phyloP scores from a whole-genome alignment of 1,140 invertebrate genomes.

The Helicoverpa armigera region DNA sequence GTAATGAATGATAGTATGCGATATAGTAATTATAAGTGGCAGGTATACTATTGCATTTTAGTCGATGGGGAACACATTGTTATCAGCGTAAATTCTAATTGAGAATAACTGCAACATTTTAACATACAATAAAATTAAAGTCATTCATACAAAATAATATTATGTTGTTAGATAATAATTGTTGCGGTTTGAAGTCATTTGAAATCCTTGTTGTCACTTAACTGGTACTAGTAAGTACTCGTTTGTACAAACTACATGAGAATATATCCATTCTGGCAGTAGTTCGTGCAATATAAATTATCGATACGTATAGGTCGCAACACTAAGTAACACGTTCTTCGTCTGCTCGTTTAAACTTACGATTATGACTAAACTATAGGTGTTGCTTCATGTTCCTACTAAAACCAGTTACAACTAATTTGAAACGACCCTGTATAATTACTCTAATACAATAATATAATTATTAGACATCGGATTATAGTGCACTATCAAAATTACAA shows the following conservation, averaged over 20 bases:
- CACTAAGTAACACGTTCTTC: conserved; percentile 31
- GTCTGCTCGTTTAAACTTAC: conserved; percentile 13
- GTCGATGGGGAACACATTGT: conserved; percentile 78
- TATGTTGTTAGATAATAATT: conserved; percentile 44
- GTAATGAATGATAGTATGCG: conserved; percentile 41
- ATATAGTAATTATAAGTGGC: conserved; percentile 68
- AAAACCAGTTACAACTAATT: conserved; percentile 44
- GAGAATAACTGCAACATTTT: conserved; percentile 43
- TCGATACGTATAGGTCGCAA: conserved; percentile 18
- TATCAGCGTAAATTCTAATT: conserved; percentile 56
- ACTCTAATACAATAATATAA: conserved; percentile 38
- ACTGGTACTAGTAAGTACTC: conserved; percentile 49
- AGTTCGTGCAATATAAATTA: conserved; percentile 21
- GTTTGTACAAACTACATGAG: conserved; percentile 22
- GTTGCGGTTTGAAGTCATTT: conserved; percentile 37
- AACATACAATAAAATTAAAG: conserved; percentile 29
- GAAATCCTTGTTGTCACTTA: conserved; percentile 42
- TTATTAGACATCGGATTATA: not conserved
- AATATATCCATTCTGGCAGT: not conserved
- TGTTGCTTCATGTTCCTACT: conserved; percentile 39
- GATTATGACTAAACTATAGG: conserved; percentile 33
- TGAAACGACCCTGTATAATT: conserved; percentile 45
- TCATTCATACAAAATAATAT: conserved; percentile 48
- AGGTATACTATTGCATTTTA: conserved; percentile 77
- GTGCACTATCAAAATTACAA: no score